Conservation (phyloP, 2,113 vertebrate species). For the Ciconia boyciana region DNA sequence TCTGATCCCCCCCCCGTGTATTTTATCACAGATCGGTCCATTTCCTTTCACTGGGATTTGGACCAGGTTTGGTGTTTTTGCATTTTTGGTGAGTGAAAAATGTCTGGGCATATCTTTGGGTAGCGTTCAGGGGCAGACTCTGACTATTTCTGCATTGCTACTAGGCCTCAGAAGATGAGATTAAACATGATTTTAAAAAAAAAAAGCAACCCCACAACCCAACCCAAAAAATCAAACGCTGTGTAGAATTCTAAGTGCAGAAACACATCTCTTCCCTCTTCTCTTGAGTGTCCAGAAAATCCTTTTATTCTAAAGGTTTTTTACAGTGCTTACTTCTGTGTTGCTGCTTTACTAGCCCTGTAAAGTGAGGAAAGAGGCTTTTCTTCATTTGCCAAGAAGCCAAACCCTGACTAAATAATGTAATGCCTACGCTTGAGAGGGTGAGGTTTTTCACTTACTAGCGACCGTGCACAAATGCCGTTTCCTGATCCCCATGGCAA, state of each 20-base stretch:
- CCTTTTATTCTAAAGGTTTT: background rate
- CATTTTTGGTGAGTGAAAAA: background rate
- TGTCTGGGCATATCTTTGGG: background rate
- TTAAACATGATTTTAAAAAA: background rate
- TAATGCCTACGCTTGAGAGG: no score
- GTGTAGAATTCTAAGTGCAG: background rate
- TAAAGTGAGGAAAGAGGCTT: background rate
- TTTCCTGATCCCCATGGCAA: accelerated
- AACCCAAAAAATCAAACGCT: background rate
- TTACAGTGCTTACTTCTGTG: background rate
- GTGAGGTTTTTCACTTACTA: background rate
- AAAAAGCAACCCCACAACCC: background rate
- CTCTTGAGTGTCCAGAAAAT: background rate
- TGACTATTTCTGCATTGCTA: background rate
- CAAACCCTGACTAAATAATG: background rate
- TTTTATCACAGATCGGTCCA: background rate
- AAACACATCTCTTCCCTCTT: background rate
- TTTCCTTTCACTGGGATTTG: background rate
- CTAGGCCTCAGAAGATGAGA: background rate
- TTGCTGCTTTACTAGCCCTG: background rate
- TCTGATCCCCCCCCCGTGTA: background rate
- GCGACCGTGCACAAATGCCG: accelerated
- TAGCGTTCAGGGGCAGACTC: background rate
- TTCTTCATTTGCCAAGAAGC: background rate
- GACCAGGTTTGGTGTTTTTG: background rate